Percentiles rank a stretch among this genome's conserved stretches.
Evolutionary conservation across 2,888 invertebrate species (phyloP).

Genomic region (Platycheirus rosarum): DNA sequence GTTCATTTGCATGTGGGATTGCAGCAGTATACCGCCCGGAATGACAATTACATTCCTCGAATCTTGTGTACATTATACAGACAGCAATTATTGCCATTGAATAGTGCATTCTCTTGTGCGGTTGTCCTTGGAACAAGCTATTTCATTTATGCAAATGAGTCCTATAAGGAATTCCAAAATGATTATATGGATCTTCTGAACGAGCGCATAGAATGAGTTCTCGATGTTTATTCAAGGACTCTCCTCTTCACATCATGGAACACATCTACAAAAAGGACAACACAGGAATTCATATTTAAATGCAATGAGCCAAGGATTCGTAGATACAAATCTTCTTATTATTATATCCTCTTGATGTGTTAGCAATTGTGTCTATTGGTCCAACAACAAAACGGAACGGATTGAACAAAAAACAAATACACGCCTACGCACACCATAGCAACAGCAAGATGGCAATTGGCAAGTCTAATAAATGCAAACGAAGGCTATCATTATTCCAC

Average conservation of each 20-base stretch:
- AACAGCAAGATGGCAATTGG: neutral
- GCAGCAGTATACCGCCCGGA: neutral
- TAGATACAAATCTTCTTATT: slow-evolving; percentile 4
- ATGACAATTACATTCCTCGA: slow-evolving; percentile 30
- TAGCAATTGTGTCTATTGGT: neutral
- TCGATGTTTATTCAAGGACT: slow-evolving; percentile 10
- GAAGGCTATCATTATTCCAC: slow-evolving; percentile 32
- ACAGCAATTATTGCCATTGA: slow-evolving; percentile 17
- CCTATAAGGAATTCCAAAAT: slow-evolving; percentile 33
- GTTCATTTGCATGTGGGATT: neutral
- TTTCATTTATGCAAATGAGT: slow-evolving; percentile 64
- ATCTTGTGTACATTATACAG: neutral
- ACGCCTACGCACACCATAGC: neutral
- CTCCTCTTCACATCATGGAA: too few species aligned
- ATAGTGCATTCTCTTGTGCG: neutral
- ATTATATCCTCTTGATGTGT: neutral
- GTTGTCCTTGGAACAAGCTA: slow-evolving; percentile 51
- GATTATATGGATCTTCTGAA: slow-evolving; percentile 25
- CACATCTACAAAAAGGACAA: neutral
- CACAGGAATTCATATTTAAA: neutral
- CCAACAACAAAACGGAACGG: neutral
- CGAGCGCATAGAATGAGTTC: slow-evolving; percentile 10
- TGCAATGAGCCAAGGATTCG: slow-evolving; percentile 14
- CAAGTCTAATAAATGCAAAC: slow-evolving; percentile 51
- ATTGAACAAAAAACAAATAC: neutral